Evolutionary conservation across 2,797 vertebrate species (phyloP), one percentile per base, ranked within the genome.

Genomic region (Philypnodon macrostomus): DNA sequence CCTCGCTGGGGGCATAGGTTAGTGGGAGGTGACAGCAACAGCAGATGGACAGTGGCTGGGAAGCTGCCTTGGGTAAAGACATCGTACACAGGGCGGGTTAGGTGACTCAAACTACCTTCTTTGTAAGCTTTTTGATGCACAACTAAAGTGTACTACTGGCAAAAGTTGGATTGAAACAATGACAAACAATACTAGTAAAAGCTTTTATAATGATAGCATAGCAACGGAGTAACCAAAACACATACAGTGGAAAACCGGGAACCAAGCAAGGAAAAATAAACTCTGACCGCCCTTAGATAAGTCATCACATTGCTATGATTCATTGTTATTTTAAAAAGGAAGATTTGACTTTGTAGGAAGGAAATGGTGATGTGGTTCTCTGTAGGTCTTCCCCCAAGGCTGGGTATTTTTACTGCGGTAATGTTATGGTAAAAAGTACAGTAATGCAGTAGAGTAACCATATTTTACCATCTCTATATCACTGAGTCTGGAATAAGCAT

Each of bases 1-100:
- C 47, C 35, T 55, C 44, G 50, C 47, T 48, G 48, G 46, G 77
- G 79, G 81, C 78, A 84, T 32, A 70, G 79, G 72, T 86, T 56
- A 83, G 53, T 23, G 11, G 2, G 19, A 38, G 77, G 73, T 84
- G 68, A 81, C 54, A 52, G 66, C 36, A 19, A 51, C 58, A 31
- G 37, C 73, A 68, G 65, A 70, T 58, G 55, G 68, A 73, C 40
- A 65, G 51, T 62, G 41, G 66, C 45, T 41, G 17, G 45, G 31
- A 44, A 52, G 57, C 13, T 15, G 6, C 62, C 39, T 64, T 29
- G 38, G 40, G 17, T 19, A 19, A 39, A 23, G 27, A 32, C 16
- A 58, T 50, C 45, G 63, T 57, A 40, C 42, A 41, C 46, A 36
- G 38, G 10, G 7, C 24, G 26, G 33, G n/a, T 47, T 12, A 41